Conservation (phyloP, 2,888 invertebrate species). For the Leistus spinibarbis region DNA sequence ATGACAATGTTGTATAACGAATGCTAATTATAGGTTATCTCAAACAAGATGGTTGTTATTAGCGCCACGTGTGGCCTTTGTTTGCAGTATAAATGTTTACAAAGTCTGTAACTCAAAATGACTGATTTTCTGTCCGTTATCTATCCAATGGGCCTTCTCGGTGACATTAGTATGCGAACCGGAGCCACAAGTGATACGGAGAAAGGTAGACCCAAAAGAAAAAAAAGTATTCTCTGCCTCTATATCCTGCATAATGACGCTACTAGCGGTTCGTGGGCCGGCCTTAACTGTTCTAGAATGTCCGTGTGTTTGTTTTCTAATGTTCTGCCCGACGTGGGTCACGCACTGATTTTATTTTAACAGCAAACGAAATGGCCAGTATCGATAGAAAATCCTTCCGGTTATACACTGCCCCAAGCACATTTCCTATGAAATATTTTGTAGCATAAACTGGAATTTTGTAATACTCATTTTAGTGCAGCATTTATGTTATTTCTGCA, state of each 20-base stretch:
- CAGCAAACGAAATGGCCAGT: slow-evolving; percentile 1
- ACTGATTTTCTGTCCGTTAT: background rate
- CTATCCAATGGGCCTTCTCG: background rate
- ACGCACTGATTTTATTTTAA: slow-evolving; percentile 34
- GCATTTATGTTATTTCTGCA: too few species aligned
- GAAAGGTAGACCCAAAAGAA: slow-evolving; percentile 22
- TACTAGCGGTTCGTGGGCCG: background rate
- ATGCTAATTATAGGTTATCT: too few species aligned
- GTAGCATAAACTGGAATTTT: too few species aligned
- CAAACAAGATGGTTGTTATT: background rate
- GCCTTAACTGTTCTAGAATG: background rate
- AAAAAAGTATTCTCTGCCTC: slow-evolving; percentile 6
- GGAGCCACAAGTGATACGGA: slow-evolving; percentile 23
- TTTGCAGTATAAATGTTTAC: background rate
- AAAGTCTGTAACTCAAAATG: slow-evolving; percentile 1
- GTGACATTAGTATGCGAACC: slow-evolving; percentile 30
- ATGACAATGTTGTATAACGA: too few species aligned
- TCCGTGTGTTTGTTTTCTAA: slow-evolving; percentile 20
- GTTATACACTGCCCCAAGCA: background rate
- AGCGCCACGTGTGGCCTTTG: background rate
- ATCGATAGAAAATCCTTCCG: background rate
- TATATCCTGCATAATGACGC: slow-evolving; percentile 34
- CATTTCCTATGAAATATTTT: background rate
- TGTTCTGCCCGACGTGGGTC: slow-evolving; percentile 4
- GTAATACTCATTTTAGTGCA: too few species aligned